phyloP scores from a whole-genome alignment of 2,797 vertebrate species.

The Pseudochirops corinnae region DNA sequence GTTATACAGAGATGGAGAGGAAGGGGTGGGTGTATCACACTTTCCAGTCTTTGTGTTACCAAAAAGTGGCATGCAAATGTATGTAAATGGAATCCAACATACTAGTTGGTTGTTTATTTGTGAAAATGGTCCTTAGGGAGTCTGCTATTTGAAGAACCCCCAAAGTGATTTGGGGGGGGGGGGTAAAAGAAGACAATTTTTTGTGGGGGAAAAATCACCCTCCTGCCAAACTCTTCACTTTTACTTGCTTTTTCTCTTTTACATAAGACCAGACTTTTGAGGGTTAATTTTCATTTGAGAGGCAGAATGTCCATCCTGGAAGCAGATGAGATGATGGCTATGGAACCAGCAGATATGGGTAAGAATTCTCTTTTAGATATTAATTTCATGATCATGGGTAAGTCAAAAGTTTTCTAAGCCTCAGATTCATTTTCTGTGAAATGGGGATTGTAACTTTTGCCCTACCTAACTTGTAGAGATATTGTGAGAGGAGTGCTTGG shows the following conservation, averaged over 20 bases:
- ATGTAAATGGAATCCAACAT: not conserved
- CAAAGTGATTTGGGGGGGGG: not conserved
- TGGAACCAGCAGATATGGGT: not conserved
- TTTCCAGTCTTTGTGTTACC: not conserved
- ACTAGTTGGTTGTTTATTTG: not conserved
- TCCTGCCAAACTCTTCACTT: not conserved
- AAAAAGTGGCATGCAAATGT: not conserved
- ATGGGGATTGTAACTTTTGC: not conserved
- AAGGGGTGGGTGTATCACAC: slow-evolving; percentile 6
- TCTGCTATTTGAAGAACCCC: not conserved
- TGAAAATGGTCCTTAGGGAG: not conserved
- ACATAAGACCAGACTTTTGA: not conserved
- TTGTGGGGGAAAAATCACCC: not conserved
- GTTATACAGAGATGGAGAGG: not conserved
- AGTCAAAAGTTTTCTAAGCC: not conserved
- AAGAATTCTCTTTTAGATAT: not conserved
- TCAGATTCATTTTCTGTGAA: not conserved
- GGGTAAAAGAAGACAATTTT: not conserved
- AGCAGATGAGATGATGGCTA: not conserved
- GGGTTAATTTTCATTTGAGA: not conserved
- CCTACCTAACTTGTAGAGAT: not conserved
- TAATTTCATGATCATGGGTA: not conserved
- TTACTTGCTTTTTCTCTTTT: not conserved
- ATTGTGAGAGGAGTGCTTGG: not conserved
- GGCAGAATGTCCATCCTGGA: not conserved